Evolutionary conservation across 2,888 invertebrate genomes (phyloP), one percentile per base, ranked within the genome.

Genomic region (Netelia inedita): DNA sequence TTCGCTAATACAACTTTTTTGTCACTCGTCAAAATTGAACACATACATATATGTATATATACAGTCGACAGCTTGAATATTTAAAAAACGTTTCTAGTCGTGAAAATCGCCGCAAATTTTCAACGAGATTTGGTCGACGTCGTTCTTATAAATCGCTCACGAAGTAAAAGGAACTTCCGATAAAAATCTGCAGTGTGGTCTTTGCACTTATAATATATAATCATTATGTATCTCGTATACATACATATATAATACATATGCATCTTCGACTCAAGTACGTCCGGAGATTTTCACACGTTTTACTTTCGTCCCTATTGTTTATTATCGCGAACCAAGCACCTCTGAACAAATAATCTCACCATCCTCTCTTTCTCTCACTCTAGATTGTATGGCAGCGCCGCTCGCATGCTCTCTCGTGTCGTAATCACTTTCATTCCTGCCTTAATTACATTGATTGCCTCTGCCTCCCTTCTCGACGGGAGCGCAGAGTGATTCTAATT

Each of bases 351-450:
- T 79, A 81, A 82, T 84, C 50, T 71, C 19, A 46, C 41, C 50
- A 55, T 59, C 55, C 72, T 57, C 66, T 57, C 68, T 59, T 72
- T 59, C 23, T 65, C 63, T 69, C 55, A 63, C 50, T 73, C 46
- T 57, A 6, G 5, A 57, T 65, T 75, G 72, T 14, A 23, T 75
- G 55, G 59, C 71, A 43, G 68, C 66, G 63, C 53, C 57, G 53
- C 63, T 81, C 68, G 21, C 81, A 68, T 74, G 71, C 66, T 76
- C 55, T 82, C 79, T 66, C 68, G 78, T 80, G 53, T 74, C 79
- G 80, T 87, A 87, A 86, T 85, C 81, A 86, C 86, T 87, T 85
- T 87, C 87, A 71, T 85, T 81, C 69, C 79, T 76, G 85, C 74
- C 76, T 82, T 86, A 82, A 86, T 86, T 85, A 84, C 86, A 86